Evolutionary conservation across 2,797 vertebrate species (phyloP).

Genomic region (Pristis pectinata): DNA sequence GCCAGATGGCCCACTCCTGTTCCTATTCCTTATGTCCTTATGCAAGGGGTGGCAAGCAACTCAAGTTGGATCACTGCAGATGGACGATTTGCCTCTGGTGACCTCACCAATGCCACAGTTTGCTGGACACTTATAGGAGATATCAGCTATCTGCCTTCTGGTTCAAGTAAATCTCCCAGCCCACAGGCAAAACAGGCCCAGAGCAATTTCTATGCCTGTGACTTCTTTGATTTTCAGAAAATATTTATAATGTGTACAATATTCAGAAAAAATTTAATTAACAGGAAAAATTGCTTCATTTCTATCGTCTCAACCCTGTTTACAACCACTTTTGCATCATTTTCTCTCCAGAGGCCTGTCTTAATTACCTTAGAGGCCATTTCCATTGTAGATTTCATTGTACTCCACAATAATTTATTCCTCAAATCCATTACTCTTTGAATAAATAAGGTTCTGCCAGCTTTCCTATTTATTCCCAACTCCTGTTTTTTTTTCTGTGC

Average conservation of each 20-base stretch:
- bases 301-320: background rate
- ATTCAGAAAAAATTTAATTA: background rate
- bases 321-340: background rate
- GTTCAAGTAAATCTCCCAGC: background rate
- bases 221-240: background rate
- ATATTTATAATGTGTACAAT: too few relatives aligned
- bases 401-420: background rate
- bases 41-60: background rate
- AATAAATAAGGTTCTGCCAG: background rate
- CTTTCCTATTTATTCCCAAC: background rate
- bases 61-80: background rate
- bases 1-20: too few relatives aligned
- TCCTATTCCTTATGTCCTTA: too few relatives aligned
- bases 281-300: background rate
- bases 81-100: background rate
- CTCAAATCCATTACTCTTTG: background rate
- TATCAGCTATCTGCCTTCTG: background rate
- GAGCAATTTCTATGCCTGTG: background rate
- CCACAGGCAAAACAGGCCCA: background rate
- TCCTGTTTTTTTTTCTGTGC: background rate
- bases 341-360: background rate
- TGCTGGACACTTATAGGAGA: background rate
- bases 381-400: background rate
- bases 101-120: background rate
- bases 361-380: background rate